Conservation (phyloP, 2,113 vertebrate genomes). For the Leptodactylus fuscus region DNA sequence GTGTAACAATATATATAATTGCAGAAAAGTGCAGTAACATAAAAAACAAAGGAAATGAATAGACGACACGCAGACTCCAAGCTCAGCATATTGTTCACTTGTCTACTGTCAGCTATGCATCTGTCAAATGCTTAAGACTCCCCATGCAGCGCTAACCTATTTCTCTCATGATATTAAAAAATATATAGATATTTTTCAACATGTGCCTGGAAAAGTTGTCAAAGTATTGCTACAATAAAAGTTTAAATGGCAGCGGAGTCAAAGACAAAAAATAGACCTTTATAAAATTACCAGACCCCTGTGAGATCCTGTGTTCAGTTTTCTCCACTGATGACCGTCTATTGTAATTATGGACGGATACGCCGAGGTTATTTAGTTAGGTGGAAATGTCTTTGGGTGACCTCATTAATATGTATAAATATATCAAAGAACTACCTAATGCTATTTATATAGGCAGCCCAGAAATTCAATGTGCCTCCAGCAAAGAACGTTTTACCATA, state of each 20-base stretch:
- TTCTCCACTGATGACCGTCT: no score
- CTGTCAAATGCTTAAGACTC: constrained; percentile 33
- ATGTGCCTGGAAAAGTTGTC: not conserved
- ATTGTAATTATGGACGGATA: no score
- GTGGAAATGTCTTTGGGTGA: no score
- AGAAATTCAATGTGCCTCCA: no score
- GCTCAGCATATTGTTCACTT: constrained; percentile 30
- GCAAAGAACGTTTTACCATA: no score
- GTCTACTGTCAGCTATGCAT: constrained; percentile 31
- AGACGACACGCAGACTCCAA: constrained; percentile 25
- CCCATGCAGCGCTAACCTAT: constrained; percentile 42
- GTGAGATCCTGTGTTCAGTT: no score
- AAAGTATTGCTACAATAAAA: not conserved
- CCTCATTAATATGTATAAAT: no score
- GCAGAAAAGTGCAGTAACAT: constrained; percentile 16
- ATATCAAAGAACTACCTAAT: no score
- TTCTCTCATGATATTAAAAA: constrained; percentile 46
- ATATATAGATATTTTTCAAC: constrained; percentile 16
- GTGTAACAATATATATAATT: constrained; percentile 35
- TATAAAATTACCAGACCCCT: not conserved
- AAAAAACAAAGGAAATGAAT: constrained; percentile 46
- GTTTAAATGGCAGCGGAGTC: no score
- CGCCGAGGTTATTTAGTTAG: no score
- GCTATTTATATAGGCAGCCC: no score
- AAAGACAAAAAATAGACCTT: no score